phyloP scores from a whole-genome alignment of 2,797 vertebrate genomes.

The Cygnus olor region DNA sequence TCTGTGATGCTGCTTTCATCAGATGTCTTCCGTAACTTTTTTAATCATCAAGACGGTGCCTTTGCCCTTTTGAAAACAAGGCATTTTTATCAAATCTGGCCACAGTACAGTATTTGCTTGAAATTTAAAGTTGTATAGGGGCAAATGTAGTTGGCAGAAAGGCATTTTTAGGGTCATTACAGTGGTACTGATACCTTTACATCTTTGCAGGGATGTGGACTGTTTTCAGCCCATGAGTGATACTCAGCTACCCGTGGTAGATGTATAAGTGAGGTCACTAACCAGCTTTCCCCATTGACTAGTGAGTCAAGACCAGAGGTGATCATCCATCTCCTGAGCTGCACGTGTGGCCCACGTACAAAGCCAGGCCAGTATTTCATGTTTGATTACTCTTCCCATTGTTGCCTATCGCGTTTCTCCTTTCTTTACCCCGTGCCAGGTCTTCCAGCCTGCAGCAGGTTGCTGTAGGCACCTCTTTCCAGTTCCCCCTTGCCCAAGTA shows the following conservation, averaged over 20 bases:
- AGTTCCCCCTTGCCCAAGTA: background rate
- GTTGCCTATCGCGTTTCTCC: rapidly evolving
- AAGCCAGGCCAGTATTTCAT: background rate
- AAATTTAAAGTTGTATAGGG: constrained; percentile 2
- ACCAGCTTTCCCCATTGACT: background rate
- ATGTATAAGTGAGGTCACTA: background rate
- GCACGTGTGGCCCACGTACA: background rate
- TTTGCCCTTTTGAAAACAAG: background rate
- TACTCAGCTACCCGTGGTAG: background rate
- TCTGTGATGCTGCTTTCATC: background rate
- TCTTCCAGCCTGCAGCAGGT: background rate
- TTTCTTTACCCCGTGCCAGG: background rate
- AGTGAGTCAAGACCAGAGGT: background rate
- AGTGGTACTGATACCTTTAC: background rate
- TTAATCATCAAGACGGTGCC: background rate
- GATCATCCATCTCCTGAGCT: background rate
- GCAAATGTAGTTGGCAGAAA: background rate
- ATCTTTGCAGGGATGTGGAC: background rate
- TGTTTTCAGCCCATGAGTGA: background rate
- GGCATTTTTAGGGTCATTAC: background rate
- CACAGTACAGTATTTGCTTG: background rate
- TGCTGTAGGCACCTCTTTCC: background rate
- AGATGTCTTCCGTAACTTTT: constrained; percentile 15
- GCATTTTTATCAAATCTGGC: background rate
- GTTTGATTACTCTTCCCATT: background rate